Evolutionary conservation across 2,113 vertebrate genomes (phyloP), one percentile per base, ranked within the genome.

Genomic region (Cacatua alba): DNA sequence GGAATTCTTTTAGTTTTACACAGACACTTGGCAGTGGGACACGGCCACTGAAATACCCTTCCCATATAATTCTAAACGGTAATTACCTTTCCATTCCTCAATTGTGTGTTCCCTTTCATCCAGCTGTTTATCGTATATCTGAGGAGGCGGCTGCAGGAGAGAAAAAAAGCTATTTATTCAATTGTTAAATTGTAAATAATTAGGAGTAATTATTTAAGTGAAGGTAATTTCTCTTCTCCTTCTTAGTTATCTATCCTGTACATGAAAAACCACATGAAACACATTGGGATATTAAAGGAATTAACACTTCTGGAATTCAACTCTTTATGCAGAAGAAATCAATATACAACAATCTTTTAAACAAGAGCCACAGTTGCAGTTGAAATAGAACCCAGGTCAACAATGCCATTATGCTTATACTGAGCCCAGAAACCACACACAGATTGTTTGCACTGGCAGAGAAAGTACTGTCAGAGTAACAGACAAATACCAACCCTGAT

Each of bases 51-150:
- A 67, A 84, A 71, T 26, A 33, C 3, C 13, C 60, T 88, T 72
- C 18, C 41, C 24, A 13, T 26, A 7, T 29, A 80, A 78, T 81
- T 76, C 33, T 37, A 74, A 94, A 49, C 31, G 21, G 49, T 4
- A 10, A 31, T 98, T 98, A 99, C 99, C 99, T 99, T 99, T 99
- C 99, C 99, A 99, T 97, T 99, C 99, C 95, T 99, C 99, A 18
- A 99, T 99, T 87, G 99, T 99, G 95, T 99, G 99, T 98, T 99
- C 99, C 98, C 99, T 99, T 97, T 99, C 99, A 98, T 99, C 99
- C 98, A 99, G 98, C 94, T 99, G 99, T 90, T 99, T 99, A 97
- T 99, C 99, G n/a, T 99, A 99, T 97, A 99, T 99, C 97, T 99
- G 98, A 94, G 99, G 99, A 84, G 99, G 99, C 94, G 99, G 99